Evolutionary conservation across 2,113 vertebrate species (phyloP).

Genomic region (Cisticola juncidis): DNA sequence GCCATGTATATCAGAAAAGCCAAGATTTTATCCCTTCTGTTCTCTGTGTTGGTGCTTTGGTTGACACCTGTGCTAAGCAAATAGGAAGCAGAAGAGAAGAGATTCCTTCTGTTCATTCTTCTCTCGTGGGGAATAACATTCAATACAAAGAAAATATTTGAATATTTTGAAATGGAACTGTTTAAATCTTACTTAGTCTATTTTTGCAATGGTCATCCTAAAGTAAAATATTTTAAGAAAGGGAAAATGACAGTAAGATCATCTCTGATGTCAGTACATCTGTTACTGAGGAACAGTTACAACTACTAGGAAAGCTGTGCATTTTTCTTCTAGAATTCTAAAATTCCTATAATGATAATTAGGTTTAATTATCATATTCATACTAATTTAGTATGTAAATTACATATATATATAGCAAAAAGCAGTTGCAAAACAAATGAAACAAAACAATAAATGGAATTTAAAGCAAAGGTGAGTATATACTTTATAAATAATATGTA

Average conservation of each 20-base stretch:
- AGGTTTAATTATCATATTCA: background rate
- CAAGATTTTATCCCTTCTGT: constrained; percentile 9
- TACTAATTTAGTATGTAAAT: background rate
- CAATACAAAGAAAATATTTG: background rate
- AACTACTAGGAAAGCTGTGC: background rate
- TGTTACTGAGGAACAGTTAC: background rate
- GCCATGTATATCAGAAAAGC: background rate
- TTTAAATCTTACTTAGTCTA: background rate
- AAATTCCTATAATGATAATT: background rate
- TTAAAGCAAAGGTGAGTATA: background rate
- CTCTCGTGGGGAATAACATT: background rate
- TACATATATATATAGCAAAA: background rate
- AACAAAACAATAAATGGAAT: background rate
- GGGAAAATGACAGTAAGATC: background rate
- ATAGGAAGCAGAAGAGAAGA: background rate
- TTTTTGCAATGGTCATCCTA: background rate
- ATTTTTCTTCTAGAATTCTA: background rate
- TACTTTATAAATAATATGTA: background rate
- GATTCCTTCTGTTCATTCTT: background rate
- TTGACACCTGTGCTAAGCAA: constrained; percentile 5
- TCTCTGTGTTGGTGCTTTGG: background rate
- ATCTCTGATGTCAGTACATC: background rate
- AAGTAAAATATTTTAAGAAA: background rate
- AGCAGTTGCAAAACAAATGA: background rate
- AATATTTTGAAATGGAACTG: background rate